Base-by-base conservation (phyloP, 2,888 invertebrate genomes). In the Scaptomyza parva region DNA sequence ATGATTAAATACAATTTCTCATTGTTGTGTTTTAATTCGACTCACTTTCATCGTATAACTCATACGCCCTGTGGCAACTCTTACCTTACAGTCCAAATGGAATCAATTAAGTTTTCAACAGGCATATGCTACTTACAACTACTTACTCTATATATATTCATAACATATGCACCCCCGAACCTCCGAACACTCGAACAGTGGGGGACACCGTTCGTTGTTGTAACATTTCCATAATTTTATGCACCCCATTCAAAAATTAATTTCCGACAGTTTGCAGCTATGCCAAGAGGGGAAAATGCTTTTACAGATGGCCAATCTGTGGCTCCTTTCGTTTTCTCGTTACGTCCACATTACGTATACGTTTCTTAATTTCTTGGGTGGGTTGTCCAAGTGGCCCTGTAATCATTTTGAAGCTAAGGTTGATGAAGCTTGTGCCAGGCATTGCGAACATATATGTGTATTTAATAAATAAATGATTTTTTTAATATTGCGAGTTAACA, bases 181-280 rank as follows among this genome's bases (percentile, higher is more conserved):
- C n/a, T n/a, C n/a, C n/a, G n/a, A n/a, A 1, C 33, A 20, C 12
- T 30, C n/a, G n/a, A n/a, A n/a, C n/a, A n/a, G n/a, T n/a, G n/a
- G 50, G 35, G 35, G 45, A 40, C 54, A 50, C 59, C 65, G 2
- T 28, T 68, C 55, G 48, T 37, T 60, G 50, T 62, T 40, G 37
- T 17, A 37, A 47, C 54, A 60, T 77, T 69, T 71, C 77, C 70
- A 79, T 83, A 86, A 83, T 86, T 86, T 82, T 82, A 82, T 82
- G 83, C 82, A 82, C 82, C 82, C 83, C 83, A 69, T 58, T 17
- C 17, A 52, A 50, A 67, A 63, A 80, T 72, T 86, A 78, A 85
- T 82, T 82, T 72, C 67, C 54, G 65, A 65, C 68, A 65, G 58
- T 70, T 74, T 50, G 9, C 14, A 61, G 45, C 22, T 14, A 17